phyloP scores from a whole-genome alignment of 2,797 vertebrate species.

The Sus cebifrons region DNA sequence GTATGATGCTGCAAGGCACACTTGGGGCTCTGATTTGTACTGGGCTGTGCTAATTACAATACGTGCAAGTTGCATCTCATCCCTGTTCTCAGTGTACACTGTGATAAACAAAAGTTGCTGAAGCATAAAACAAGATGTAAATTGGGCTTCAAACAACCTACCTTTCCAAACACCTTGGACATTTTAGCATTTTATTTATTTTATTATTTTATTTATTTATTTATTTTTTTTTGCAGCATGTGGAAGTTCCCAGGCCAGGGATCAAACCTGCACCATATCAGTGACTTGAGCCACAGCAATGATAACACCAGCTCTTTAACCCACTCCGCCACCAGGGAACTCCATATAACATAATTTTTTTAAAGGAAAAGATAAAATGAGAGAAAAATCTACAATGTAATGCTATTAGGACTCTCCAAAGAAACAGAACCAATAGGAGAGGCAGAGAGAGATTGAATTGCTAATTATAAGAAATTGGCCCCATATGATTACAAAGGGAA shows the following conservation, averaged over 20 bases:
- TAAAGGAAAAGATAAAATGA: not conserved
- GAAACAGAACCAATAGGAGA: not conserved
- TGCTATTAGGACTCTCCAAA: not conserved
- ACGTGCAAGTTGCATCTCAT: fast-evolving
- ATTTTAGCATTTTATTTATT: not conserved
- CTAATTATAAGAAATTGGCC: not conserved
- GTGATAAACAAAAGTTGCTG: not conserved
- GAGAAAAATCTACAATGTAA: not conserved
- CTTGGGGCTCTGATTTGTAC: not conserved
- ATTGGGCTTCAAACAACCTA: not conserved
- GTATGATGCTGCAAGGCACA: not conserved
- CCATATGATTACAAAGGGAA: too few relatives aligned
- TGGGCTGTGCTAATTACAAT: not conserved
- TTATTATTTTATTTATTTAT: too few relatives aligned
- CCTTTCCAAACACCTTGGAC: not conserved
- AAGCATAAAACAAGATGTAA: not conserved
- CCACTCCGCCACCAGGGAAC: not conserved
- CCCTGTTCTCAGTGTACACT: not conserved
- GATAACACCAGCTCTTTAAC: too few relatives aligned
- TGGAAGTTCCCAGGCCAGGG: too few relatives aligned
- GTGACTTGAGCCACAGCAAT: too few relatives aligned
- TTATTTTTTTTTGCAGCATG: too few relatives aligned
- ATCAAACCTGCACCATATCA: too few relatives aligned
- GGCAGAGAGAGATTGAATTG: not conserved
- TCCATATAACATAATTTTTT: not conserved